Conservation (phyloP, 2,113 vertebrate genomes). For the Anarrhichthys ocellatus region DNA sequence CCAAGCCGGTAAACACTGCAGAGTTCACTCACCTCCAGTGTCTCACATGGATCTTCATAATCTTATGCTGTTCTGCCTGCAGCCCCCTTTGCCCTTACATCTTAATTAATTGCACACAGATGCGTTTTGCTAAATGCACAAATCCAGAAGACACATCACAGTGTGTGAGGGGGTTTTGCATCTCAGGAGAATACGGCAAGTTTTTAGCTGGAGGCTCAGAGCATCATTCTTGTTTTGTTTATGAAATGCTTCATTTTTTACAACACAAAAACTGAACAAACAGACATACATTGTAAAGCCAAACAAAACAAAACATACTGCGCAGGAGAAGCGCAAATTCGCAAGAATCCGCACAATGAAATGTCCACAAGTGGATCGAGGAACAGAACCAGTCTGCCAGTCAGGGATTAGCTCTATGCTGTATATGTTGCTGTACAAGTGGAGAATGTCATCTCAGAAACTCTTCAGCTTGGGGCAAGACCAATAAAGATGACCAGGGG, state of each 20-base stretch:
- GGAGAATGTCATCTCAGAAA: neutral
- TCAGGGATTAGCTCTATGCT: neutral
- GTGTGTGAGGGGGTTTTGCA: neutral
- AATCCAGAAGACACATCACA: neutral
- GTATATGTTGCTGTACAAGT: no score
- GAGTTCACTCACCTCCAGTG: constrained; percentile 31
- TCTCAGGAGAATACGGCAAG: constrained; percentile 13
- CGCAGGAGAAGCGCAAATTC: neutral
- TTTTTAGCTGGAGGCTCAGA: constrained; percentile 19
- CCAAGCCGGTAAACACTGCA: constrained; percentile 36
- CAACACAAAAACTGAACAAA: neutral
- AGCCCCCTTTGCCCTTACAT: constrained; percentile 22
- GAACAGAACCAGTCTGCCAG: neutral
- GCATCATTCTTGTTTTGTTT: neutral
- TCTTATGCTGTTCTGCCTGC: neutral
- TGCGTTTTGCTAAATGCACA: constrained; percentile 25
- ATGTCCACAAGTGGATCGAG: neutral
- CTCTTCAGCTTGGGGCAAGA: neutral
- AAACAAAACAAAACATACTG: neutral
- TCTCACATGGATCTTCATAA: constrained; percentile 17
- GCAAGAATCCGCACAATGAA: no score
- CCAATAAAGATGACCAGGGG: neutral
- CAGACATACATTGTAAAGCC: neutral
- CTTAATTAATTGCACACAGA: constrained; percentile 32
- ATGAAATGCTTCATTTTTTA: neutral